Conservation (phyloP, 2,113 vertebrate genomes). For the Urocynchramus pylzowi region DNA sequence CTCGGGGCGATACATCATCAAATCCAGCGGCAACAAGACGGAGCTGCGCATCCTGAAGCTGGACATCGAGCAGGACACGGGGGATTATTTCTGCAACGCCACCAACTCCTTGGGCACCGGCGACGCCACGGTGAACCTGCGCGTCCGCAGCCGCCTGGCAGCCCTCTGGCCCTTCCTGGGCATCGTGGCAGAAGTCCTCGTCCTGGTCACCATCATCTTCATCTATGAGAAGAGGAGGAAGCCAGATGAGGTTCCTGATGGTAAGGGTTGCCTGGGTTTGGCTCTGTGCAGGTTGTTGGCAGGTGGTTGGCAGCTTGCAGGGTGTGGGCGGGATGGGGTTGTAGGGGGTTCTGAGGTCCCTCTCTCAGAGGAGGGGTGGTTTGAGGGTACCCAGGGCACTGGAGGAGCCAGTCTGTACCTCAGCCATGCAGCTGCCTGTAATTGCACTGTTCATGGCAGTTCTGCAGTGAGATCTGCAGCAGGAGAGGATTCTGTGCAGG, state of each 20-base stretch:
- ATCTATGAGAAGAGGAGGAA: constrained; percentile 97
- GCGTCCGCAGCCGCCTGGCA: constrained; percentile 87
- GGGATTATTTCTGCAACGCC: constrained; percentile 79
- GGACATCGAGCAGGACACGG: constrained; percentile 73
- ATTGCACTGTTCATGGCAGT: neutral
- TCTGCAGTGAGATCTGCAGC: neutral
- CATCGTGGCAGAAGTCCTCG: constrained; percentile 92
- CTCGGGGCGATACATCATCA: constrained; percentile 74
- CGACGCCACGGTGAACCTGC: constrained; percentile 64
- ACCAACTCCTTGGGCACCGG: constrained; percentile 12
- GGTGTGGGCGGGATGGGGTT: neutral
- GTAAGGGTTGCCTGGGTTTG: constrained; percentile 67
- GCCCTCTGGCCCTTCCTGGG: constrained; percentile 97
- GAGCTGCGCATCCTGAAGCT: constrained; percentile 74
- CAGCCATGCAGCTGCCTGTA: neutral
- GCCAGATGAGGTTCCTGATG: constrained; percentile 87
- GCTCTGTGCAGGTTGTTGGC: fast-evolving
- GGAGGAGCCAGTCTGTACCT: neutral
- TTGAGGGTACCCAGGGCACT: neutral
- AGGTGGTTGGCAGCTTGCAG: neutral
- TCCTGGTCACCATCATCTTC: constrained; percentile 93
- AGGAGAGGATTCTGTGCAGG: neutral
- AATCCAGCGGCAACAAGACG: constrained; percentile 66
- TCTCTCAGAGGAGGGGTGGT: fast-evolving
- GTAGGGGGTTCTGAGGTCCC: neutral